Base-by-base conservation (phyloP, 2,797 vertebrate genomes). In the Falco rusticolus region DNA sequence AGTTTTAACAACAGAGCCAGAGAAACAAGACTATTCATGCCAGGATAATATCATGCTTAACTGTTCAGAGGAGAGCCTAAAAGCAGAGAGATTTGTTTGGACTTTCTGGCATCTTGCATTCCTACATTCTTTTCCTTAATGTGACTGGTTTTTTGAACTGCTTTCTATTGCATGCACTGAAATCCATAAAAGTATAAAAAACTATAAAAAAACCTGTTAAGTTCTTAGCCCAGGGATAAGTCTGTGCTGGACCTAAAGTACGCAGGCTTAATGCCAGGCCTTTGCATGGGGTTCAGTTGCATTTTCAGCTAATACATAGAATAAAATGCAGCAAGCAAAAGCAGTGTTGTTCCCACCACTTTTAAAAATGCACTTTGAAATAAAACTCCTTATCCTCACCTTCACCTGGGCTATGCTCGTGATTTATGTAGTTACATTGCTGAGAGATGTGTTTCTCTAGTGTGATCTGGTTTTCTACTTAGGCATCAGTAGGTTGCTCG, bases 301-400 rank as follows among this genome's bases (percentile, higher is more conserved):
- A 41, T 91, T 92, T 92, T 68, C 72, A 86, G 29, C 24, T 92
- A 74, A 77, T 57, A 37, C 37, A 39, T 37, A 37, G 84, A 91
- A 75, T 64, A 72, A 91, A 93, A 86, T 47, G 63, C 79, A 81
- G 16, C 54, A 69, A 74, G 54, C 24, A 48, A 82, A 71, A 88
- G 48, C 22, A 25, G 4, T 34, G 29, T 26, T 63, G 37, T 61
- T 17, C 29, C 31, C 21, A 70, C 29, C 34, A 22, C 60, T 86
- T 86, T 75, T 39, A 6, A 79, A 75, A 86, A 83, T 70, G 10
- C 18, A 37, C 45, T 87, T 87, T 82, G 71, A 93, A 95, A 74
- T 64, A 48, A 84, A 90, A 37, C 63, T 87, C 74, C 63, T 96
- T 96, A 77, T 63, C 64, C 68, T 89, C 79, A 85, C 63, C 83